Percentiles rank a stretch among this genome's conserved stretches.
These are phyloP conservation scores for Drosophila pseudotalamancana DNA, from an alignment of 2,888 invertebrate species.

Conservation along the genomic window DNA sequence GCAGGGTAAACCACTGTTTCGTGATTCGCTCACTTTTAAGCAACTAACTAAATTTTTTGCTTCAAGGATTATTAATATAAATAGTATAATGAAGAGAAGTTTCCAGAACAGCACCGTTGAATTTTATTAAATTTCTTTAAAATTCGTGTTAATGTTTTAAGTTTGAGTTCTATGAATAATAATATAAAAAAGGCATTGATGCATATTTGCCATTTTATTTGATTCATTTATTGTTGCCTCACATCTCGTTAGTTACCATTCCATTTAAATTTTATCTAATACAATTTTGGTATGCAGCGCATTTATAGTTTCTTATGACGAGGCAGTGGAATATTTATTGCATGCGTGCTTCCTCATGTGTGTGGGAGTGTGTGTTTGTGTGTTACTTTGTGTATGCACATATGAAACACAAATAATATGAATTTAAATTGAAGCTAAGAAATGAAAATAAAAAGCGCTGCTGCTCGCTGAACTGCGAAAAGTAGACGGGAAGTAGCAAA, in stretches of 20 bases:
- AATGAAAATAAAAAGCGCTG: constrained; percentile 33
- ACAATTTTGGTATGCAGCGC: not conserved
- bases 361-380: constrained; percentile 3
- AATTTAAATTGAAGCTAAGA: constrained; percentile 66
- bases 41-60: no score
- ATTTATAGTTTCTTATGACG: not conserved
- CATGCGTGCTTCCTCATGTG: not conserved
- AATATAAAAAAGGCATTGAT: no score
- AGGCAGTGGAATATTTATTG: constrained; percentile 2
- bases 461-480: constrained; percentile 61
- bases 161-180: no score
- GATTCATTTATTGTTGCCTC: not conserved
- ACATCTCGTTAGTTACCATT: not conserved
- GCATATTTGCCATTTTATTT: no score
- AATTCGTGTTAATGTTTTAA: no score
- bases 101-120: no score
- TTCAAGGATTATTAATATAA: no score
- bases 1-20: no score
- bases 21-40: no score
- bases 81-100: no score
- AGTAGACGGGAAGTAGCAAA: constrained; percentile 63
- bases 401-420: constrained; percentile 61
- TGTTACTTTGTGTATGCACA: not conserved
- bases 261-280: not conserved
- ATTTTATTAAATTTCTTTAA: no score